These are phyloP conservation scores for Rugalucina vietnamica DNA, from an alignment of 2,888 invertebrate genomes.

Conservation along the genomic window DNA sequence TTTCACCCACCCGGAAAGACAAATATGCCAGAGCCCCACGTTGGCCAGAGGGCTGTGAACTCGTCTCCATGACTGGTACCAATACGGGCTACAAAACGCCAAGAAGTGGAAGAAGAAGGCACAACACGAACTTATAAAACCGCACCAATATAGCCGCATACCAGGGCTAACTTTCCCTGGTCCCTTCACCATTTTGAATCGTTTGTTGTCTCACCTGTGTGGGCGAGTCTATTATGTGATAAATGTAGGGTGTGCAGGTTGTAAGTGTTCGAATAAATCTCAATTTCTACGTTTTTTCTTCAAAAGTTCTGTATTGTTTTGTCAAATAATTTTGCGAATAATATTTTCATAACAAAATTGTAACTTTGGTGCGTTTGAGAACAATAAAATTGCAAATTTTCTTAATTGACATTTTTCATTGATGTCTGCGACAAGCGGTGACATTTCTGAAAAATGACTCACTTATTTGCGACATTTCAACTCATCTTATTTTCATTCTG, in stretches of 20 bases:
- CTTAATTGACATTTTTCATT: too few relatives aligned
- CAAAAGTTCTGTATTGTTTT: too few relatives aligned
- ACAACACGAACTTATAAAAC: constrained; percentile 62
- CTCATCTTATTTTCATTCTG: too few relatives aligned
- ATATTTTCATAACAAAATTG: too few relatives aligned
- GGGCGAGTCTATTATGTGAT: constrained; percentile 43
- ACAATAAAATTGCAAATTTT: too few relatives aligned
- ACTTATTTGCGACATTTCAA: background rate
- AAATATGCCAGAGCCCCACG: constrained; percentile 79
- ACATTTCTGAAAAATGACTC: background rate
- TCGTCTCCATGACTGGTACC: constrained; percentile 80
- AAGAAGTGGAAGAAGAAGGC: constrained; percentile 73
- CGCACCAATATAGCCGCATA: constrained; percentile 68
- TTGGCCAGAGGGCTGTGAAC: constrained; percentile 79
- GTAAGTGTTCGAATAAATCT: background rate
- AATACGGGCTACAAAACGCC: constrained; percentile 77
- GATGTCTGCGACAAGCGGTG: background rate
- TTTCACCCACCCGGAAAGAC: constrained; percentile 77
- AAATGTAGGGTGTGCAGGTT: constrained; percentile 25
- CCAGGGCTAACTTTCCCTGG: constrained; percentile 61
- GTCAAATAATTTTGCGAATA: too few relatives aligned
- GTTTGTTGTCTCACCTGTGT: constrained; percentile 38
- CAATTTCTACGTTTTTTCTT: background rate
- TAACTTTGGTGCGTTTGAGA: too few relatives aligned
- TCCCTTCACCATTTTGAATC: constrained; percentile 60